phyloP scores from a whole-genome alignment of 1,140 invertebrate genomes.

The Pseudomyrmex concolor region DNA sequence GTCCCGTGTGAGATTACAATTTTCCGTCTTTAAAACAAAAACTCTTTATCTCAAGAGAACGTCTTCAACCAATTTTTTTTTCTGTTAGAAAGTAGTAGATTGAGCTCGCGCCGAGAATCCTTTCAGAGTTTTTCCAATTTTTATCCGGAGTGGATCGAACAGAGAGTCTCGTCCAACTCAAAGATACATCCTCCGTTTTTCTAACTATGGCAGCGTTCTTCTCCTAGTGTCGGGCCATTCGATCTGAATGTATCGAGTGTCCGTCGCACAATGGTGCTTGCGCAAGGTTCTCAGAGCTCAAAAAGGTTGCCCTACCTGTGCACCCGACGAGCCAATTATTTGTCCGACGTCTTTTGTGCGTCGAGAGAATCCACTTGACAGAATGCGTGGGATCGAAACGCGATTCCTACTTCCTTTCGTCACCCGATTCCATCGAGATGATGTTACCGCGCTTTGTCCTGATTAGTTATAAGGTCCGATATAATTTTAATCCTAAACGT shows the following conservation, averaged over 20 bases:
- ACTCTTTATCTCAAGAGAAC: background rate
- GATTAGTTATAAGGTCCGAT: too few species aligned
- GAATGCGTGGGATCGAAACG: slow-evolving; percentile 83
- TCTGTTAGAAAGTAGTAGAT: background rate
- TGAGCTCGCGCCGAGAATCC: background rate
- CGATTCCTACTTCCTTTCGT: slow-evolving; percentile 83
- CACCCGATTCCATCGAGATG: slow-evolving; percentile 77
- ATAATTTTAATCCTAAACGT: too few species aligned
- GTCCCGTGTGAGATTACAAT: background rate
- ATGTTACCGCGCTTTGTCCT: background rate
- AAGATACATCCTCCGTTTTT: slow-evolving; percentile 30
- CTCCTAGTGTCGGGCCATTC: slow-evolving; percentile 51
- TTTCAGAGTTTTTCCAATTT: slow-evolving; percentile 18
- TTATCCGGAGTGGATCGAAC: background rate
- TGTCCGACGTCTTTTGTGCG: slow-evolving; percentile 82
- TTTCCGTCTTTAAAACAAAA: background rate
- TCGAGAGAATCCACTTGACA: slow-evolving; percentile 82
- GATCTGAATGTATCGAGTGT: slow-evolving; percentile 82
- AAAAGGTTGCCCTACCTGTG: slow-evolving; percentile 79
- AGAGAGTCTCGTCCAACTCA: slow-evolving; percentile 24
- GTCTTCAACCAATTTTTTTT: background rate
- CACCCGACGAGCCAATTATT: slow-evolving; percentile 84
- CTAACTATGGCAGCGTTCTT: slow-evolving; percentile 16
- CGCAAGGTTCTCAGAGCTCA: slow-evolving; percentile 77
- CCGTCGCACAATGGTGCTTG: slow-evolving; percentile 75